Base-by-base conservation (phyloP, 2,797 vertebrate species). In the Chaunax sp. region DNA sequence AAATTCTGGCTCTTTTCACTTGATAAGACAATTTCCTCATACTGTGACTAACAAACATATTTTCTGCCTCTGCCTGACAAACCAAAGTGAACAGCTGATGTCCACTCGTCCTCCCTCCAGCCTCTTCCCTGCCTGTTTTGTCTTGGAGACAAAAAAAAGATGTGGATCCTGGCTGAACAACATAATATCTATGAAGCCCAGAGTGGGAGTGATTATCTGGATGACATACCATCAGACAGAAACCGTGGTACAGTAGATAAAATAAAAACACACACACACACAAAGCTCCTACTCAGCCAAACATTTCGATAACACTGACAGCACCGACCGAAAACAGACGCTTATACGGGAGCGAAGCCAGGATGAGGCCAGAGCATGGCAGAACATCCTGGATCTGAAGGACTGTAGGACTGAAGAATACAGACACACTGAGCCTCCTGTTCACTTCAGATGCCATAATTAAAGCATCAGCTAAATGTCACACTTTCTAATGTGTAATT, bases 221-320 rank as follows among this genome's bases (percentile, higher is more conserved):
- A 47, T 66, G 71, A 81, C 57, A 78, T 52, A 11, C 55, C 54
- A 65, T 75, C 68, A 67, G 26, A 81, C 78, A 61, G 65, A 72
- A 83, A 77, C 72, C 28, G 75, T 0, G 35, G 37, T 51, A 5
- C 23, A 26, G 55, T 6, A 45, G 49, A 75, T 73, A 46, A 68
- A 78, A 71, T 52, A 64, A 60, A 77, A 57, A 71, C 59, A 75
- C 53, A 57, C 68, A 69, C 62, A 47, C 37, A 47, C 46, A 28
- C 13, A 28, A 11, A 0, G 15, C 63, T 70, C 56, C 0, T 41
- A 44, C 58, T 55, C 61, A 25, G 66, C 50, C 58, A 75, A 65
- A 69, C 65, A 46, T 55, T 63, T 56, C 41, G 64, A 70, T 75
- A 77, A 59, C 44, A 28, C 61, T 6, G 33, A 20, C 72, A 51